phyloP scores from a whole-genome alignment of 2,113 vertebrate species.

The Sinosuthora webbiana region DNA sequence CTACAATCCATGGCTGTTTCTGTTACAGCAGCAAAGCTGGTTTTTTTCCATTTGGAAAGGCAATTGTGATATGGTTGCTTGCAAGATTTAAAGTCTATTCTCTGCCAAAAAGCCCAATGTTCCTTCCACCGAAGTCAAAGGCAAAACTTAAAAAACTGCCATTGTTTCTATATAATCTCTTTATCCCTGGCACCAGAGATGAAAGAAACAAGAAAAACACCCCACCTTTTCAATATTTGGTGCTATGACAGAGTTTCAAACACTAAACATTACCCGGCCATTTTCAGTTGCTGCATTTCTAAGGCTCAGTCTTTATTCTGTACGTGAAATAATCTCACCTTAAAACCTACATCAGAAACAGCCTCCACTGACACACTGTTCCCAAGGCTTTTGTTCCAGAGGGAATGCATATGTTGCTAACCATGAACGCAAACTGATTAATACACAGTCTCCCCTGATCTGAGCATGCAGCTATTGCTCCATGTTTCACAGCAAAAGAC shows the following conservation, averaged over 20 bases:
- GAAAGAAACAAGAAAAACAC: not conserved
- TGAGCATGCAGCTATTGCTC: not conserved
- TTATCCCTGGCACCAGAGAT: not conserved
- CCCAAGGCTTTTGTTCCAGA: not conserved
- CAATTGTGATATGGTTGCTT: not conserved
- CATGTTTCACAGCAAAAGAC: not conserved
- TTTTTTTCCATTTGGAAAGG: constrained; percentile 18
- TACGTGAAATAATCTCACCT: not conserved
- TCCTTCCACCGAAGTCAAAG: not conserved
- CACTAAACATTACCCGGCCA: not conserved
- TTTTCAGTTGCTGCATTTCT: not conserved
- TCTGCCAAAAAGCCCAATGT: not conserved
- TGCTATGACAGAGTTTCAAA: not conserved
- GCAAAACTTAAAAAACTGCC: not conserved
- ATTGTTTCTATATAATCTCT: not conserved
- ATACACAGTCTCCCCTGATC: not conserved
- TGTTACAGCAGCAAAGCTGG: not conserved
- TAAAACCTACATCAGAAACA: not conserved
- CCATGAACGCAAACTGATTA: not conserved
- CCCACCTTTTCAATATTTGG: not conserved
- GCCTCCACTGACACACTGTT: not conserved
- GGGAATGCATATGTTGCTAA: not conserved
- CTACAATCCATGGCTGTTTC: not conserved
- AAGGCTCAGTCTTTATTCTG: not conserved
- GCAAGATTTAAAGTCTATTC: not conserved